These are phyloP conservation scores for Alauda arvensis DNA, from an alignment of 2,797 vertebrate species.

Conservation along the genomic window DNA sequence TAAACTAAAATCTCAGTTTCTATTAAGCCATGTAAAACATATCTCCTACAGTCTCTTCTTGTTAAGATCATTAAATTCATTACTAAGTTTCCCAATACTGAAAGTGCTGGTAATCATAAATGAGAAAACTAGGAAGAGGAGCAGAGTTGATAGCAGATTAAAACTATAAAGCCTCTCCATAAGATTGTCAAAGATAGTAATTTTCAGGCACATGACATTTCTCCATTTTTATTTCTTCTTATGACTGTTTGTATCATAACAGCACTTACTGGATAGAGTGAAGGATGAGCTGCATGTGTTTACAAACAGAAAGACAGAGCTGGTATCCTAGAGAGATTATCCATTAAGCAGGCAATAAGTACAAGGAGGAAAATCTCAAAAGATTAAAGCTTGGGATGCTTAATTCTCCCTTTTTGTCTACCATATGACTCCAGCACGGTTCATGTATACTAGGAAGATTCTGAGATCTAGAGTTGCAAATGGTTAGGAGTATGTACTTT, in stretches of 20 bases:
- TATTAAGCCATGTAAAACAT: not conserved
- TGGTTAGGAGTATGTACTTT: not conserved
- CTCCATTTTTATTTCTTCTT: not conserved
- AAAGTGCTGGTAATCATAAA: not conserved
- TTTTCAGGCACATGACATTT: not conserved
- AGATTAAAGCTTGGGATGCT: not conserved
- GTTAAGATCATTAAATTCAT: not conserved
- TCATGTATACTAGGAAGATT: not conserved
- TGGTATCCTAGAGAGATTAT: not conserved
- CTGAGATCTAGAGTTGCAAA: not conserved
- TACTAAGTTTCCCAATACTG: not conserved
- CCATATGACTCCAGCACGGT: not conserved
- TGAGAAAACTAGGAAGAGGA: not conserved
- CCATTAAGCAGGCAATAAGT: not conserved
- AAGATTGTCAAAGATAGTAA: not conserved
- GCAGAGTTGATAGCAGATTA: not conserved
- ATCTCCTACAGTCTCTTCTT: not conserved
- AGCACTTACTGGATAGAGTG: not conserved
- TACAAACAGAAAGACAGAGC: not conserved
- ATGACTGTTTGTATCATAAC: not conserved
- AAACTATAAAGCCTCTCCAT: not conserved
- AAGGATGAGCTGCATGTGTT: not conserved
- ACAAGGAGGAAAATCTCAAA: not conserved
- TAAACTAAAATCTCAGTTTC: not conserved
- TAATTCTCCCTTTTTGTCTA: not conserved